Conservation (phyloP, 2,797 vertebrate species). For the Urophycis tenuis region DNA sequence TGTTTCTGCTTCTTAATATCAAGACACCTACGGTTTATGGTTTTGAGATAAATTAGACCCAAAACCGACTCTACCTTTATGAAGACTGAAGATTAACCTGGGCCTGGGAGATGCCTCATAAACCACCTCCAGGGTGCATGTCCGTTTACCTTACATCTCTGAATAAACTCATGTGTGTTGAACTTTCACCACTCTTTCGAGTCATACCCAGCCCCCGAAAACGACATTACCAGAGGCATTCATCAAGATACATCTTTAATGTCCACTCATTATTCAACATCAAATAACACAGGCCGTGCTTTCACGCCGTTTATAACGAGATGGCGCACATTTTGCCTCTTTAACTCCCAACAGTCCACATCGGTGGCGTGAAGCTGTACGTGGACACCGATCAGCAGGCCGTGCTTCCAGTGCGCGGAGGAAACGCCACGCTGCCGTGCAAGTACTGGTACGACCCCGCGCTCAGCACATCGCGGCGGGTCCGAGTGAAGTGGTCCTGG, state of each 20-base stretch:
- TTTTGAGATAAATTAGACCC: too few relatives aligned
- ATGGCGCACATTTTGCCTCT: conserved; percentile 7
- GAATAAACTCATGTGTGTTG: too few relatives aligned
- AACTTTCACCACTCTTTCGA: too few relatives aligned
- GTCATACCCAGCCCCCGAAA: too few relatives aligned
- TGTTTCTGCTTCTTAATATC: too few relatives aligned
- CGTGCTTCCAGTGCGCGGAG: conserved; percentile 65
- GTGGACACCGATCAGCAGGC: conserved; percentile 68
- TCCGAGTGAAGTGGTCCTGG: conserved; percentile 83
- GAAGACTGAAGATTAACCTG: too few relatives aligned
- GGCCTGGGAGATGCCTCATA: too few relatives aligned
- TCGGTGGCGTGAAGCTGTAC: conserved; percentile 68
- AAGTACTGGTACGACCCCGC: conserved; percentile 70
- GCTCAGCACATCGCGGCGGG: conserved; percentile 47
- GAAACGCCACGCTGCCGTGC: conserved; percentile 76
- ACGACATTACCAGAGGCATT: too few relatives aligned
- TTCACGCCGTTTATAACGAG: neutral
- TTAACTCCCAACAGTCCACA: conserved; percentile 48
- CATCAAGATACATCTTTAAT: neutral
- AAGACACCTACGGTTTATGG: too few relatives aligned
- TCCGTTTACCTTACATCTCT: too few relatives aligned
- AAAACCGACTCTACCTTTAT: too few relatives aligned
- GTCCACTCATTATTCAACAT: neutral
- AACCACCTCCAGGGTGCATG: too few relatives aligned
- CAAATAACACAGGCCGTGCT: neutral